Evolutionary conservation across 1,140 invertebrate species (phyloP).

Genomic region (Helicoverpa armigera): DNA sequence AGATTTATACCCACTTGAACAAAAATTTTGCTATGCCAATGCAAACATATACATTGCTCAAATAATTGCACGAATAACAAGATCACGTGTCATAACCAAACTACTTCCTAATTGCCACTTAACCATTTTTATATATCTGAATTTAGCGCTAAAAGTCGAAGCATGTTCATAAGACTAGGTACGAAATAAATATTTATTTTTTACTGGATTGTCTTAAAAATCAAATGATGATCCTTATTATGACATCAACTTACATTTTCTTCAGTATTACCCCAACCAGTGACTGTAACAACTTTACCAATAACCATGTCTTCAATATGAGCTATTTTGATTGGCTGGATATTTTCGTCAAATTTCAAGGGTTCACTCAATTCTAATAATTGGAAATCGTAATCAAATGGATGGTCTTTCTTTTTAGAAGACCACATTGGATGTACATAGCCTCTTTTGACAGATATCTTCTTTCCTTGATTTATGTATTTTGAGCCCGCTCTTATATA

Average conservation of each 20-base stretch:
- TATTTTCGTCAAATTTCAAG: constrained; percentile 70
- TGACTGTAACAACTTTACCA: constrained; percentile 76
- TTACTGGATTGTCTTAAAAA: too few species aligned
- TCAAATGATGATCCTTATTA: background rate
- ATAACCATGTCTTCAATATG: constrained; percentile 79
- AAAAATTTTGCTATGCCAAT: too few species aligned
- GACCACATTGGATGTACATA: constrained; percentile 73
- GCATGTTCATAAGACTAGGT: too few species aligned
- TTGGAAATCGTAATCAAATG: constrained; percentile 80
- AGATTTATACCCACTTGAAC: too few species aligned
- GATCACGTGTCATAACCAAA: too few species aligned
- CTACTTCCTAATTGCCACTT: too few species aligned
- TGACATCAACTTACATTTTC: constrained; percentile 76
- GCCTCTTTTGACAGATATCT: constrained; percentile 58
- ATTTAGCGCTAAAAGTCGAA: too few species aligned
- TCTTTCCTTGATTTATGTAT: constrained; percentile 71
- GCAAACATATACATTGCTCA: too few species aligned
- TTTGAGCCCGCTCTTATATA: constrained; percentile 77
- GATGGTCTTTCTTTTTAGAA: constrained; percentile 71
- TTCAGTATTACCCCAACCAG: constrained; percentile 81
- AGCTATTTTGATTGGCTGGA: constrained; percentile 75
- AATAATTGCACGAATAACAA: too few species aligned
- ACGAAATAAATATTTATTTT: too few species aligned
- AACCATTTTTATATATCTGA: too few species aligned
- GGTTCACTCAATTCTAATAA: constrained; percentile 67